Base-by-base conservation (phyloP, 2,797 vertebrate species). In the Lutjanus campechanus region DNA sequence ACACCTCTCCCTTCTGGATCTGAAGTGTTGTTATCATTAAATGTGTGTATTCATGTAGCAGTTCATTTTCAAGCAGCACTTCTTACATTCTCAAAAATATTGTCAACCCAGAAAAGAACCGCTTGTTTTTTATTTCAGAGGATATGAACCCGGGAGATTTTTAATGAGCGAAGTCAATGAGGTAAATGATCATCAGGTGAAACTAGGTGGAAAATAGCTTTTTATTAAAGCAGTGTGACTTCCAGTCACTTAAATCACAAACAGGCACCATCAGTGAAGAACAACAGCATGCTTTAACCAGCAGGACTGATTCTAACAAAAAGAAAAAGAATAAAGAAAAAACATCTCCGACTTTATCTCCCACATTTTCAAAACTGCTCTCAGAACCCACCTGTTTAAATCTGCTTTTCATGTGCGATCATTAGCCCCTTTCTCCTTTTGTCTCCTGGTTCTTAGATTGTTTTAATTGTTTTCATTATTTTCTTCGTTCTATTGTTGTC, bases 181-280 rank as follows among this genome's bases (percentile, higher is more conserved):
- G 47, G 25, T 61, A 61, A 41, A 70, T 40, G 9, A 60, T 50
- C 12, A 49, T 25, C 61, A 65, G 25, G 53, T 49, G 43, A 56
- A 64, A 64, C 36, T 15, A 36, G 40, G 25, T 19, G 58, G 13
- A 50, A 47, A 60, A 60, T 47, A 7, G 16, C 51, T n/a, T 63
- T 86, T 82, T 67, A 46, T 20, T 65, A 72, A 64, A 82, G 69
- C 46, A 20, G 47, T 17, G 29, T 22, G 59, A 46, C 62, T 75
- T 79, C 62, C 55, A 69, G 55, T 29, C 15, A 19, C 8, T 69
- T 46, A 62, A 76, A 79, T 62, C 66, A 55, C 19, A 6, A 12
- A 22, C 43, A 63, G 9, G 54, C 25, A 8, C 46, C 40, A 17
- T 55, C 49, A 58, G 58, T 63, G 67, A 46, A 51, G n/a, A 60